Percentiles rank a stretch among this genome's conserved stretches.
These are phyloP conservation scores for Euborellia annulipes DNA, from an alignment of 1,140 invertebrate genomes.

Conservation along the genomic window DNA sequence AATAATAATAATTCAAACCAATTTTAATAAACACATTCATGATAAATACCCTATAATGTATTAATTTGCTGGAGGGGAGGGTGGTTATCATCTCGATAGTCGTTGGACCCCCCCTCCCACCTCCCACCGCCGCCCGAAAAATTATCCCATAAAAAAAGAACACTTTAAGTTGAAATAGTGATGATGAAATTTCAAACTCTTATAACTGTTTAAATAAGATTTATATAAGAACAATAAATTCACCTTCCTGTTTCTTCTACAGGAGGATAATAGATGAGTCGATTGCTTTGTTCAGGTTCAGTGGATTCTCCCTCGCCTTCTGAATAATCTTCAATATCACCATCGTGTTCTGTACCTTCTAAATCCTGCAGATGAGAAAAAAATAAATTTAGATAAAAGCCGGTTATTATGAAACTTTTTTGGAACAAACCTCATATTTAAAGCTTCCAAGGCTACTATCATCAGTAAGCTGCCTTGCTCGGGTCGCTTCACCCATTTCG, in stretches of 20 bases:
- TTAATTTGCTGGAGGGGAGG: too few species aligned
- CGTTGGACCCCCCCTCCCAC: too few species aligned
- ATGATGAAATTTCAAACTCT: too few species aligned
- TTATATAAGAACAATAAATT: too few species aligned
- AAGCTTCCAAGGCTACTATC: slow-evolving; percentile 52
- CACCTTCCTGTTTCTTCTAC: slow-evolving; percentile 32
- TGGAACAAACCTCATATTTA: slow-evolving; percentile 44
- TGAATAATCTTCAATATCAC: slow-evolving; percentile 71
- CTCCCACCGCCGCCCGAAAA: too few species aligned
- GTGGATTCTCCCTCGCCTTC: slow-evolving; percentile 63
- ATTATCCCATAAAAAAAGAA: too few species aligned
- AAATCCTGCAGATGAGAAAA: slow-evolving; percentile 34
- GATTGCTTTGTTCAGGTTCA: slow-evolving; percentile 41
- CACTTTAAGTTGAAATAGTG: too few species aligned
- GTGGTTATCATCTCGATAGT: too few species aligned
- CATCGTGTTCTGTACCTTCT: slow-evolving; percentile 68
- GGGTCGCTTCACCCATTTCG: slow-evolving; percentile 29
- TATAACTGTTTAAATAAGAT: too few species aligned
- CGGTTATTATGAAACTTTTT: neutral
- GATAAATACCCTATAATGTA: too few species aligned
- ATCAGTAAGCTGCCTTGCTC: slow-evolving; percentile 46
- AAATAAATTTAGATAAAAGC: slow-evolving; percentile 15
- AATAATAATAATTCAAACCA: too few species aligned
- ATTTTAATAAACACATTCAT: too few species aligned
- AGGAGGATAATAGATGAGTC: slow-evolving; percentile 39